Conservation (phyloP, 2,888 invertebrate genomes). For the Clivina fossor region DNA sequence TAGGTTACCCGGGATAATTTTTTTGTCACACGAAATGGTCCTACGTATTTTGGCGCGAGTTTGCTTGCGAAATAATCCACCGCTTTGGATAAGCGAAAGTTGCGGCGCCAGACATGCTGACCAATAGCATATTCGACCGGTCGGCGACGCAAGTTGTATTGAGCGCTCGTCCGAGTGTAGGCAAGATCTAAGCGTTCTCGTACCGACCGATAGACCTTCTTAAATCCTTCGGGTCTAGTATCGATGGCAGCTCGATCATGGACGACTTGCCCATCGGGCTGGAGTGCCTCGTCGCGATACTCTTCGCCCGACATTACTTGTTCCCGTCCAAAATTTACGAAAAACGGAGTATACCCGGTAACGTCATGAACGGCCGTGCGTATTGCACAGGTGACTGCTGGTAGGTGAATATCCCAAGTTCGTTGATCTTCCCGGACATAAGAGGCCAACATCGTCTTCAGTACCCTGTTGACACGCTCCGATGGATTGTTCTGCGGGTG, state of each 20-base stretch:
- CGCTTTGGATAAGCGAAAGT: no score
- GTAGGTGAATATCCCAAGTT: neutral
- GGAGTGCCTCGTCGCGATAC: neutral
- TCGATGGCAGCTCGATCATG: neutral
- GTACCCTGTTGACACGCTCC: neutral
- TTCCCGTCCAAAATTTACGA: slow-evolving; percentile 1
- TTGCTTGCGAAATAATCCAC: no score
- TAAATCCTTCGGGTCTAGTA: neutral
- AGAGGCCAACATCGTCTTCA: slow-evolving; percentile 4
- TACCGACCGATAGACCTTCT: neutral
- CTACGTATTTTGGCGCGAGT: slow-evolving; percentile 34
- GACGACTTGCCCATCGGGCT: neutral
- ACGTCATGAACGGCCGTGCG: neutral
- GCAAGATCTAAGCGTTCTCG: slow-evolving; percentile 7
- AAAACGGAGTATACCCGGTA: neutral
- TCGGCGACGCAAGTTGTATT: neutral
- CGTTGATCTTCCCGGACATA: neutral
- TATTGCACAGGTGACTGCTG: neutral
- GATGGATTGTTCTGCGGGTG: neutral
- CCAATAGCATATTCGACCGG: neutral
- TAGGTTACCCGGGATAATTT: slow-evolving; percentile 4
- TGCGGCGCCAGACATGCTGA: neutral
- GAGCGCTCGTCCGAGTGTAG: neutral
- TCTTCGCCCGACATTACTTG: neutral
- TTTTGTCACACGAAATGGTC: slow-evolving; percentile 22